phyloP scores from a whole-genome alignment of 2,888 invertebrate genomes.

The Ctena decussata region DNA sequence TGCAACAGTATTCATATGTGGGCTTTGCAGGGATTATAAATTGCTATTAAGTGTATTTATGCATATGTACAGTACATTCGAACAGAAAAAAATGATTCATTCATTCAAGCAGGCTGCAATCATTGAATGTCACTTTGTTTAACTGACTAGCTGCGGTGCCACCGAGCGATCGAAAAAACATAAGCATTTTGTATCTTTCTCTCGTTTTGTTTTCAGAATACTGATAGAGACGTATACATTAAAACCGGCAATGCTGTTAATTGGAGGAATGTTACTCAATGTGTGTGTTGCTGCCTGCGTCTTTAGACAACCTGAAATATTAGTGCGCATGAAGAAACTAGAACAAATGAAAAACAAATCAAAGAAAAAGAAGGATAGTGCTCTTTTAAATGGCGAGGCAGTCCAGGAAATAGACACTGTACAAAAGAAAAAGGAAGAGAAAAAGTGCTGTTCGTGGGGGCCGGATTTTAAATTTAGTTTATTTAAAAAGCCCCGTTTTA shows the following conservation, averaged over 20 bases:
- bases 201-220: slow-evolving; percentile 38
- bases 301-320: slow-evolving; percentile 53
- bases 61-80: too few relatives aligned
- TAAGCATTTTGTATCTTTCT: too few relatives aligned
- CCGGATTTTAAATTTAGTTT: slow-evolving; percentile 47
- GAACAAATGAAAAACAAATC: slow-evolving; percentile 8
- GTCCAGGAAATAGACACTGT: neutral
- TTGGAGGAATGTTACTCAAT: slow-evolving; percentile 51
- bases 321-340: slow-evolving; percentile 12
- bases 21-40: too few relatives aligned
- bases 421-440: neutral
- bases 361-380: neutral
- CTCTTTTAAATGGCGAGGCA: slow-evolving; percentile 29
- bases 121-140: too few relatives aligned
- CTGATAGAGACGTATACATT: slow-evolving; percentile 51
- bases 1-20: too few relatives aligned
- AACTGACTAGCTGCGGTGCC: too few relatives aligned
- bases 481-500: slow-evolving; percentile 87
- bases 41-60: too few relatives aligned
- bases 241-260: slow-evolving; percentile 51
- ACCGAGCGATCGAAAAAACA: too few relatives aligned
- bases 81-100: too few relatives aligned
- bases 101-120: too few relatives aligned
- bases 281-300: slow-evolving; percentile 55
- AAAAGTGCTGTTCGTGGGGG: slow-evolving; percentile 13